Conservation (phyloP, 2,113 vertebrate genomes). For the Sapajus apella region DNA sequence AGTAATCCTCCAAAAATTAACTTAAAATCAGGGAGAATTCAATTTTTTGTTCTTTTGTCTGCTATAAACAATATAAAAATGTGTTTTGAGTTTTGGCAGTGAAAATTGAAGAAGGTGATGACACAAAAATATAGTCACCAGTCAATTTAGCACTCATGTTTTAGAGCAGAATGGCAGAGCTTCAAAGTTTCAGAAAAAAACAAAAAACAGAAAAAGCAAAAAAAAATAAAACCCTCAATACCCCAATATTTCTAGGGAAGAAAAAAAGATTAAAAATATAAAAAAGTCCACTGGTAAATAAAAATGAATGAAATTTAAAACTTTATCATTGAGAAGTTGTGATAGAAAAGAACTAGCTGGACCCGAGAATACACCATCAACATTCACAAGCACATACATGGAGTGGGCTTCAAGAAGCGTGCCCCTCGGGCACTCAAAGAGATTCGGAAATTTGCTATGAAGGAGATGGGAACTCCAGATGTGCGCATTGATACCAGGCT, state of each 20-base stretch:
- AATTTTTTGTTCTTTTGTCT: neutral
- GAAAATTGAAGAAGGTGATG: neutral
- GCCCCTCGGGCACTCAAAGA: too few species aligned
- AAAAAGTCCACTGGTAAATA: neutral
- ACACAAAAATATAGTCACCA: neutral
- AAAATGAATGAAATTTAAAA: conserved; percentile 43
- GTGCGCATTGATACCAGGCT: too few species aligned
- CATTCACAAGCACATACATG: too few species aligned
- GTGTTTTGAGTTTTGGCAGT: neutral
- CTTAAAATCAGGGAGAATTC: neutral
- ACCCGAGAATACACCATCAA: too few species aligned
- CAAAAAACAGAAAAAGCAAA: too few species aligned
- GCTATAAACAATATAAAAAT: neutral
- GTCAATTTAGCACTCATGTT: neutral
- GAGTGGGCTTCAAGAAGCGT: too few species aligned
- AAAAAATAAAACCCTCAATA: neutral
- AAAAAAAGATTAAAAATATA: conserved; percentile 29
- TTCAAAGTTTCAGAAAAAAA: neutral
- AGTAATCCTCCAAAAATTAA: neutral
- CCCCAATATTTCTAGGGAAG: neutral
- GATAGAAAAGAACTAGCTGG: neutral
- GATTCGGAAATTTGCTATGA: too few species aligned
- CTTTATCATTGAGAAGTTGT: neutral
- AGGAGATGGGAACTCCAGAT: too few species aligned
- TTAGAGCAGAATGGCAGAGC: neutral